Evolutionary conservation across 1,140 invertebrate genomes (phyloP).

Genomic region (Campoletis sonorensis): DNA sequence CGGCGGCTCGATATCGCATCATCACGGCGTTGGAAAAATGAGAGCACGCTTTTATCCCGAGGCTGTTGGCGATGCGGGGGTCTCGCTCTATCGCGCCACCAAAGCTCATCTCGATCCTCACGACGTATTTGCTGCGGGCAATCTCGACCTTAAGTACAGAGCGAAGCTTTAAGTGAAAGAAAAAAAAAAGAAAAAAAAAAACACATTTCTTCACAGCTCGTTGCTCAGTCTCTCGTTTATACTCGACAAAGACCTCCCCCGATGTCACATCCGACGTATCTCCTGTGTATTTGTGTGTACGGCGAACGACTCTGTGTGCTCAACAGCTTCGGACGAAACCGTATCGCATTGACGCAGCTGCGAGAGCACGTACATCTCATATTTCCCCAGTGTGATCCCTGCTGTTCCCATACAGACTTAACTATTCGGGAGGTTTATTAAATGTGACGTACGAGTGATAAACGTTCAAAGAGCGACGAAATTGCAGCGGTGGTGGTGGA

Average conservation of each 20-base stretch:
- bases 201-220: not conserved
- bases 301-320: too few relatives aligned
- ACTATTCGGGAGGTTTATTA: too few relatives aligned
- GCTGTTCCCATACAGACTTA: too few relatives aligned
- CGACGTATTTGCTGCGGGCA: conserved; percentile 94
- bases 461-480: not conserved
- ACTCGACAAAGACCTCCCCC: not conserved
- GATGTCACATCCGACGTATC: too few relatives aligned
- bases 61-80: conserved; percentile 86
- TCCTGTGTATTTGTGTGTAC: not conserved
- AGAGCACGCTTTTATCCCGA: conserved; percentile 89
- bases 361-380: too few relatives aligned
- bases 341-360: too few relatives aligned
- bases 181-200: conserved; percentile 20
- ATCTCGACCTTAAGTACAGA: conserved; percentile 78
- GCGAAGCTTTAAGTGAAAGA: conserved; percentile 66
- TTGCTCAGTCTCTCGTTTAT: not conserved
- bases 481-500: not conserved
- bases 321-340: too few relatives aligned
- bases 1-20: conserved; percentile 96
- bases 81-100: conserved; percentile 85
- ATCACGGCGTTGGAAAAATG: conserved; percentile 97
- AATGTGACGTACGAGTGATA: too few relatives aligned
- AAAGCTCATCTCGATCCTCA: conserved; percentile 94
- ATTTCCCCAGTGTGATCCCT: too few relatives aligned